phyloP scores from a whole-genome alignment of 2,113 vertebrate species.

The Polypterus senegalus region DNA sequence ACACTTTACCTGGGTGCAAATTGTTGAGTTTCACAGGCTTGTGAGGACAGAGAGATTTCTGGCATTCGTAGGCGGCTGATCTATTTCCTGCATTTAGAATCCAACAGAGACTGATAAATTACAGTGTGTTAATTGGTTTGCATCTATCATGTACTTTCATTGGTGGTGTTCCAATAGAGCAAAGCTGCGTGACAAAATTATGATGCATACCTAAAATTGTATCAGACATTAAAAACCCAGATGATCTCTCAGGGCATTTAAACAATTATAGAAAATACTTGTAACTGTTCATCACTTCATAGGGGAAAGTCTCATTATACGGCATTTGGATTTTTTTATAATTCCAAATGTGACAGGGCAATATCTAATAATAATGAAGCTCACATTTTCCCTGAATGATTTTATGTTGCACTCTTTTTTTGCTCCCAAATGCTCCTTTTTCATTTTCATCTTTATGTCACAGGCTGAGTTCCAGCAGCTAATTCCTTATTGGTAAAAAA shows the following conservation, averaged over 20 bases:
- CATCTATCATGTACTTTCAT: slow-evolving; percentile 22
- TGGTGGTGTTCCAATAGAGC: slow-evolving; percentile 24
- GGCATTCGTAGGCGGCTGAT: slow-evolving; percentile 24
- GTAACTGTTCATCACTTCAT: slow-evolving; percentile 6
- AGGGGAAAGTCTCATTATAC: slow-evolving; percentile 2
- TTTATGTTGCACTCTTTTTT: neutral
- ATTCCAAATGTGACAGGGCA: neutral
- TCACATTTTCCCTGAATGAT: neutral
- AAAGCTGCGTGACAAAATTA: slow-evolving; percentile 19
- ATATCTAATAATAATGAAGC: neutral
- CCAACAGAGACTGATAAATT: slow-evolving; percentile 24
- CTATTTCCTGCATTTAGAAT: slow-evolving; percentile 19
- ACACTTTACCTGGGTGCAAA: slow-evolving; percentile 19
- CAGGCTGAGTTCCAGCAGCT: too few relatives aligned
- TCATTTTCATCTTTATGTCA: too few relatives aligned
- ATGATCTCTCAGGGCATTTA: neutral
- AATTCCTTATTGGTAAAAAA: too few relatives aligned
- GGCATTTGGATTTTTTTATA: neutral
- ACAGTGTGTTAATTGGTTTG: slow-evolving; percentile 38
- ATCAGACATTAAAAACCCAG: neutral
- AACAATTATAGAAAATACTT: too few relatives aligned
- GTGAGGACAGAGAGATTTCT: slow-evolving; percentile 24
- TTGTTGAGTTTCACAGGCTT: slow-evolving; percentile 12
- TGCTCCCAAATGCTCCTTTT: too few relatives aligned
- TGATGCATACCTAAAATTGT: slow-evolving; percentile 7